Evolutionary conservation across 2,888 invertebrate species (phyloP), one percentile per base, ranked within the genome.

Genomic region (Acleris cristana): DNA sequence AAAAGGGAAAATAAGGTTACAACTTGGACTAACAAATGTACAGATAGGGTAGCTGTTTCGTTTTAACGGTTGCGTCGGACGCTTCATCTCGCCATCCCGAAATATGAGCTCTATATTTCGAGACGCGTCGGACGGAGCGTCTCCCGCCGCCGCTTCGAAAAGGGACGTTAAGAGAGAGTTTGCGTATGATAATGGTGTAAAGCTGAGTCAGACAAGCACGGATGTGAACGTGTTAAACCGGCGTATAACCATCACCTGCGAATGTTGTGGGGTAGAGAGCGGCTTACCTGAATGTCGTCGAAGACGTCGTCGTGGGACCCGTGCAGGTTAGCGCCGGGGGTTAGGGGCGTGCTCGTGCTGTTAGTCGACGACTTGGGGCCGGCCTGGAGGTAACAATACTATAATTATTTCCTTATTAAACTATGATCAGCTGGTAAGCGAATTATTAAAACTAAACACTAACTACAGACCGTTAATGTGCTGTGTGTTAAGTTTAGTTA

Each of bases 151-250:
- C 70, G 78, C 76, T 74, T 65, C 72, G 76, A 79, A 80, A 74
- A 78, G 70, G 54, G 66, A 60, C 72, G 76, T 76, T 71, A 73
- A 19, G 64, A 78, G 64, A 79, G 77, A 81, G 80, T 78, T 72
- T 64, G 76, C 61, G 72, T 74, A 78, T 79, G 73, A 80, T 77
- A 80, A 81, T 78, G 76, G 79, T 80, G 79, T 75, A 72, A 87
- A 87, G 88, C 87, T 77, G 81, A 73, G 76, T 79, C 79, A 77
- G 76, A 76, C 60, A 88, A 89, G 88, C 86, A 78, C 85, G 82
- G 83, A 89, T 89, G 91, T 91, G 92, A 92, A 90, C 92, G 91
- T 90, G 91, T 92, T 89, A 91, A 88, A 82, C 85, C 82, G 71
- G 70, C 57, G 66, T 61, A 77, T 76, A 78, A 85, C 91, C 92